A percentile compares a stretch with the other conserved stretches of the same genome.
These are phyloP conservation scores for Lepisosteus oculatus DNA, from an alignment of 2,113 vertebrate species.

Conservation along the genomic window DNA sequence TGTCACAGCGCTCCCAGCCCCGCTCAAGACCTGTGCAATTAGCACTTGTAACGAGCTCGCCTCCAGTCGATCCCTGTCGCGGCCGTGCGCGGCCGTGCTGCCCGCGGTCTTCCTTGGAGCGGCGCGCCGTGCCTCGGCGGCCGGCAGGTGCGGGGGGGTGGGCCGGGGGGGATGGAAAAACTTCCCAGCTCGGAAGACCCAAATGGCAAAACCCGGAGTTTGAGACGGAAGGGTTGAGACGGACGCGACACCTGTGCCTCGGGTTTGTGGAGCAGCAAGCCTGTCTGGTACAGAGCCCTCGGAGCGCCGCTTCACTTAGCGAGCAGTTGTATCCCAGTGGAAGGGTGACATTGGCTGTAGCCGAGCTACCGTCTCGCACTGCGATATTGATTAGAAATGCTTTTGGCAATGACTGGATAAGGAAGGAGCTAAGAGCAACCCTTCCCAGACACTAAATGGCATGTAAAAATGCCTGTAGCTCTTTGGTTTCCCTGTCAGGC, in stretches of 20 bases:
- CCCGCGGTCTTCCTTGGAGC: background rate
- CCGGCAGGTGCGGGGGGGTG: conserved; percentile 13
- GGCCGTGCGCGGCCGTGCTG: conserved; percentile 12
- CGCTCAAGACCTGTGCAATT: conserved; percentile 28
- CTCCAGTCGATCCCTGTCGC: conserved; percentile 11
- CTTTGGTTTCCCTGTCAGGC: conserved; percentile 56
- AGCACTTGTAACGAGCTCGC: conserved; percentile 21
- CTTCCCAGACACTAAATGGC: conserved; percentile 55
- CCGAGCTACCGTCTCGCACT: conserved; percentile 52
- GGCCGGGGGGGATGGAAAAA: conserved; percentile 24
- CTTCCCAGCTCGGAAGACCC: conserved; percentile 34
- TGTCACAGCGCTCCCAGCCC: conserved; percentile 5
- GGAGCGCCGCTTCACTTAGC: conserved; percentile 70
- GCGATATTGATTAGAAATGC: conserved; percentile 63
- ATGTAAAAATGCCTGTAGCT: conserved; percentile 51
- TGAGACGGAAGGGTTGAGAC: conserved; percentile 42
- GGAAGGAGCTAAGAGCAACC: conserved; percentile 52
- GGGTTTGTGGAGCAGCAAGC: conserved; percentile 45
- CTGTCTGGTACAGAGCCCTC: conserved; percentile 50
- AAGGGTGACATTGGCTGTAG: conserved; percentile 44
- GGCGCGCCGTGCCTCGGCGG: conserved; percentile 13
- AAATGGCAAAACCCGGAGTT: conserved; percentile 33
- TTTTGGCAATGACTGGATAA: conserved; percentile 63
- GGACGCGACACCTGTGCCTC: conserved; percentile 23
- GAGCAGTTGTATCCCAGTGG: conserved; percentile 43